phyloP scores from a whole-genome alignment of 2,888 invertebrate genomes.

The Drosophila picticornis region DNA sequence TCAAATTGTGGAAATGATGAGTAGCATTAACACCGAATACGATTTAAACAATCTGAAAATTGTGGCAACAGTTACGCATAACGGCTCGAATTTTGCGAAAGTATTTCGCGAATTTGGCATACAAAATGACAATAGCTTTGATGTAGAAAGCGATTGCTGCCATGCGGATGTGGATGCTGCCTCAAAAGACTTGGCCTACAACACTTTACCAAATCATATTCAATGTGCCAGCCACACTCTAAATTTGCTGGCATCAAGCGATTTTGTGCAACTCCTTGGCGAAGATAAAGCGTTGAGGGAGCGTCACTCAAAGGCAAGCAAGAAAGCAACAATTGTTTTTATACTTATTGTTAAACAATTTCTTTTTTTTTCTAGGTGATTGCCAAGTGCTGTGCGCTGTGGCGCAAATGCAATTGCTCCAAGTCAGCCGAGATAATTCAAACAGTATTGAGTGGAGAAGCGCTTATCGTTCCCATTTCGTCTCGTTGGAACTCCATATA shows the following conservation, averaged over 20 bases:
- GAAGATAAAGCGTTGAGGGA: conserved; percentile 22
- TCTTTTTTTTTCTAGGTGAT: conserved; percentile 28
- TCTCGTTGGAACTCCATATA: conserved; percentile 46
- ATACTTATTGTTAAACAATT: neutral
- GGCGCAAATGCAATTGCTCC: conserved; percentile 34
- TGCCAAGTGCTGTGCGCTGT: conserved; percentile 39
- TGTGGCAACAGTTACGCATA: conserved; percentile 37
- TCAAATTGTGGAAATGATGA: conserved; percentile 33
- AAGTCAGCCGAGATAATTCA: conserved; percentile 12
- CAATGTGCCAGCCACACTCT: conserved; percentile 35
- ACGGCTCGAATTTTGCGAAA: neutral
- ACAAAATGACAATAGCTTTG: neutral
- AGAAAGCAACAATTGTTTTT: neutral
- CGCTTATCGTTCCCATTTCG: conserved; percentile 8
- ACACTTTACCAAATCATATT: conserved; percentile 32
- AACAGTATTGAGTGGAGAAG: conserved; percentile 20
- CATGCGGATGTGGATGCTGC: neutral
- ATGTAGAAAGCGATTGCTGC: neutral
- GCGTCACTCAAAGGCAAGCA: conserved; percentile 31
- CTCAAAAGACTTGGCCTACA: neutral
- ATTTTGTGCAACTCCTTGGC: conserved; percentile 32
- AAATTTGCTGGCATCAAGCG: conserved; percentile 28
- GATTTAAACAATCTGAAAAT: conserved; percentile 37
- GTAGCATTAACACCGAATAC: conserved; percentile 33
- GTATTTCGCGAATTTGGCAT: conserved; percentile 35